Conservation (phyloP, 2,113 vertebrate genomes). For the Zapornia atra region DNA sequence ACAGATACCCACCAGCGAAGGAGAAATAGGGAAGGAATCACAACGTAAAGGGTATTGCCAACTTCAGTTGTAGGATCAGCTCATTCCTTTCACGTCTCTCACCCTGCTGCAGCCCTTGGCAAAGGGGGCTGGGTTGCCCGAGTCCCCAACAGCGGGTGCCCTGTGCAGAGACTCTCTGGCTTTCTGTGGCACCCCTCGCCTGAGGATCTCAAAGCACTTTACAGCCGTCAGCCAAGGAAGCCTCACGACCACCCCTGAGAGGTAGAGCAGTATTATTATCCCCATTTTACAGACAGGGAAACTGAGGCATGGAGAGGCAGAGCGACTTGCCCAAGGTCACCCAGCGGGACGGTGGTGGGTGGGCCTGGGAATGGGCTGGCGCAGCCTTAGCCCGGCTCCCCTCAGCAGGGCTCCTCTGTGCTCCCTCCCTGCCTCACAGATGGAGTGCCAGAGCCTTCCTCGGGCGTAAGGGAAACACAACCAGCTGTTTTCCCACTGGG, state of each 20-base stretch:
- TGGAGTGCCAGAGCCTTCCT: background rate
- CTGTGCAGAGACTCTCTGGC: background rate
- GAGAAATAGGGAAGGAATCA: background rate
- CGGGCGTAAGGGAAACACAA: background rate
- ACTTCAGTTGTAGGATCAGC: background rate
- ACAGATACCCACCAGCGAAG: too few species aligned
- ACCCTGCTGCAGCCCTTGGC: background rate
- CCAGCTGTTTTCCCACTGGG: background rate
- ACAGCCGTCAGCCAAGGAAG: background rate
- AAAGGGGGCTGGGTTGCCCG: background rate
- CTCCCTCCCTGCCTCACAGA: background rate
- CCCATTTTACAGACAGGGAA: constrained; percentile 61
- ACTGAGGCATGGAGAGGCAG: constrained; percentile 42
- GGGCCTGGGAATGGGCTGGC: background rate
- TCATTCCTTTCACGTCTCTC: accelerated
- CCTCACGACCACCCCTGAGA: constrained; percentile 40
- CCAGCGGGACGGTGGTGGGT: background rate
- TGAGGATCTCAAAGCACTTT: background rate
- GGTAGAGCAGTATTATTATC: constrained; percentile 54
- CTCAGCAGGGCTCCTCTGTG: background rate
- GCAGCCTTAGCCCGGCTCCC: background rate
- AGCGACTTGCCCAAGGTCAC: constrained; percentile 28
- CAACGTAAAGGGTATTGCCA: background rate
- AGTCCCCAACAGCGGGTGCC: accelerated
- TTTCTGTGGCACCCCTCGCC: background rate